phyloP scores from a whole-genome alignment of 2,113 vertebrate species.

The Panthera uncia region DNA sequence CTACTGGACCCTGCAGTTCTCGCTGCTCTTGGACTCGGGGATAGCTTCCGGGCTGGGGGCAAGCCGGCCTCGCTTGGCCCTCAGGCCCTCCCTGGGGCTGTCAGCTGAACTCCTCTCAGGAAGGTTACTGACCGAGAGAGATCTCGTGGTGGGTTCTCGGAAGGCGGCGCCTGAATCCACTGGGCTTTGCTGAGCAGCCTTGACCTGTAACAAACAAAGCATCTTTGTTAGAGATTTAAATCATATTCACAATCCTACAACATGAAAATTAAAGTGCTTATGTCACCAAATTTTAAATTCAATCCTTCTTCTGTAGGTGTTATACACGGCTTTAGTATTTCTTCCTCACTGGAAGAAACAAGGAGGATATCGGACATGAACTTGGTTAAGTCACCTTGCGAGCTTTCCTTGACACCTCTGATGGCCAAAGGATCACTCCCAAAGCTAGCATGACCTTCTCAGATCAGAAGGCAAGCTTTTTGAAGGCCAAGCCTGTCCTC shows the following conservation, averaged over 20 bases:
- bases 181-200: constrained; percentile 41
- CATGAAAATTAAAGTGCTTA: neutral
- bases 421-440: neutral
- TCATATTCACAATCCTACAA: neutral
- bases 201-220: constrained; percentile 82
- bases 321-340: neutral
- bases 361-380: no score
- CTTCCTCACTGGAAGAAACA: neutral
- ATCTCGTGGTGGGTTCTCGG: constrained; percentile 49
- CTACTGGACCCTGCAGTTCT: constrained; percentile 92
- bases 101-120: constrained; percentile 3
- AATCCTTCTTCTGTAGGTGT: neutral
- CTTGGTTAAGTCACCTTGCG: neutral
- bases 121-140: constrained; percentile 72
- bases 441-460: neutral
- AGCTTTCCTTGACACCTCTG: neutral
- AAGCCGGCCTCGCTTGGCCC: neutral
- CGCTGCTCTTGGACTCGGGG: constrained; percentile 77
- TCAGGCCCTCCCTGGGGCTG: constrained; percentile 33
- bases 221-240: neutral
- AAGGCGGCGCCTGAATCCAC: neutral
- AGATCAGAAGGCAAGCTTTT: neutral
- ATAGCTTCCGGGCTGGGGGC: constrained; percentile 60
- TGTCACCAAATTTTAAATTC: neutral
- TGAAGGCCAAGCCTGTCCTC: neutral